Evolutionary conservation across 2,113 vertebrate species (phyloP), one percentile per base, ranked within the genome.

Genomic region (Osmerus eperlanus): DNA sequence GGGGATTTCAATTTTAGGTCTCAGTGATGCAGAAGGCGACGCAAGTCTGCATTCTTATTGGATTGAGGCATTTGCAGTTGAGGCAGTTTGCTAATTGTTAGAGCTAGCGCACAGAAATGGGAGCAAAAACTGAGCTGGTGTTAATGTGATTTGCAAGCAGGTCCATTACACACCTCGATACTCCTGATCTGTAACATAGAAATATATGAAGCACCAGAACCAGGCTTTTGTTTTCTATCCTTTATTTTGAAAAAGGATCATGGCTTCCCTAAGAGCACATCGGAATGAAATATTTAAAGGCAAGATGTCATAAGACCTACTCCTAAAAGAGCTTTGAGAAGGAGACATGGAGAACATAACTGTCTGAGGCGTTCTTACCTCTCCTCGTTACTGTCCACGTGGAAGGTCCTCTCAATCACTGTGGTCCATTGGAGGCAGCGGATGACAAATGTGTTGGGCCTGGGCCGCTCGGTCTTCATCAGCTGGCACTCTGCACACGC

Each of bases 381-480:
- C 78, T 98, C 96, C 0, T 95, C 94, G 0, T 93, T 94, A 58
- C 91, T 95, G 70, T 98, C 96, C 32, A 98, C 96, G 0, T 98
- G 95, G 82, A 98, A 98, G 2, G 96, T 98, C 76, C 96, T 90
- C 81, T 98, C 96, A 0, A 98, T 98, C 74, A 98, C 96, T 0
- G 96, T 95, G 2, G 96, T 98, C 96, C 96, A 98, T 83, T 98
- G 96, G 56, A 98, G 80, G 81, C 96, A 98, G 14, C 96, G 94
- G 73, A 98, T 98, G 78, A 98, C 95, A 19, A 98, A 98, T 0
- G 96, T 97, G 86, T 98, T 98, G 70, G 96, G 94, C 53, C 94
- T 88, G 0, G 96, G 96, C 2, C 96, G 89, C 86, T 98, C 96
- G 0, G 95, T 96, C 87, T 97, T 97, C 89, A 92, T 89, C 77